phyloP scores from a whole-genome alignment of 2,797 vertebrate genomes.

The Odontamblyopus lacepedii region DNA sequence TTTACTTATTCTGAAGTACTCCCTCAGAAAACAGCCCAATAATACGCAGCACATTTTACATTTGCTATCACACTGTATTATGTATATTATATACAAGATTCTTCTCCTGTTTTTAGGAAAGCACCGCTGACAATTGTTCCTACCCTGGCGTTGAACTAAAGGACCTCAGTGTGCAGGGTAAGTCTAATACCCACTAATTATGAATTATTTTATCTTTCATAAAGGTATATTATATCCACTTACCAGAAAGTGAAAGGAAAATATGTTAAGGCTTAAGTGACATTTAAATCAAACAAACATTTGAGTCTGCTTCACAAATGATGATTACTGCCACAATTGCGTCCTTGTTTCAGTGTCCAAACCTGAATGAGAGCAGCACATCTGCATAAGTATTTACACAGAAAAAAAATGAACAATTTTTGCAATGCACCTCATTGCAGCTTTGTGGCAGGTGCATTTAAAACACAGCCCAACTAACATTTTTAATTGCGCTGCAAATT shows the following conservation, averaged over 20 bases:
- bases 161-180: background rate
- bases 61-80: background rate
- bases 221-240: background rate
- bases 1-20: no score
- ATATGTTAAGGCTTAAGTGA: background rate
- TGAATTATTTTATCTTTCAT: background rate
- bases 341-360: background rate
- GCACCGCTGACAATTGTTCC: background rate
- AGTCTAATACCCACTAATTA: background rate
- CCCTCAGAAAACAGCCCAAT: no score
- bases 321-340: background rate
- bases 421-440: background rate
- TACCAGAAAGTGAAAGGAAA: no score
- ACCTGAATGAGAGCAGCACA: background rate
- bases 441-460: slow-evolving; percentile 20
- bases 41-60: no score
- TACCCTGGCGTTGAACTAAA: background rate
- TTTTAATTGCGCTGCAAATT: slow-evolving; percentile 46
- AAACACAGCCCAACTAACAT: slow-evolving; percentile 39
- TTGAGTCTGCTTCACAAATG: background rate
- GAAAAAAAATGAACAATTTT: slow-evolving; percentile 3
- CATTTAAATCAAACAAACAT: slow-evolving; percentile 3
- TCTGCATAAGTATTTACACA: slow-evolving; percentile 6
- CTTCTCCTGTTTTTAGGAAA: background rate
- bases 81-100: background rate